Evolutionary conservation across 2,888 invertebrate genomes (phyloP), one percentile per base, ranked within the genome.

Genomic region (Pyrrhosoma nymphula): DNA sequence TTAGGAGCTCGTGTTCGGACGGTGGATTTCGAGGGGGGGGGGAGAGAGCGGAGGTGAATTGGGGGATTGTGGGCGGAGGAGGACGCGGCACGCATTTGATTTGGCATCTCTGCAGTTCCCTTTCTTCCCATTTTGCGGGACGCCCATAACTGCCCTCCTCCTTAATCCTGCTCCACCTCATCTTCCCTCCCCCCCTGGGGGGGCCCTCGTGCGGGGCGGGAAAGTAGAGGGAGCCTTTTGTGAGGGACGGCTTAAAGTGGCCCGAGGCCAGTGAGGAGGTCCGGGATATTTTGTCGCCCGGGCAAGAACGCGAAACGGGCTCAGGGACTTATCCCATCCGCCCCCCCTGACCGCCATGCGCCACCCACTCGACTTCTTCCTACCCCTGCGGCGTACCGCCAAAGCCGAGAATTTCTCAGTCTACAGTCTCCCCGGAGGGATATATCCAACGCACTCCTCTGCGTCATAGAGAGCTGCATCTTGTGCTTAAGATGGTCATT

Each of bases 341-440:
- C 35, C n/a, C 30, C 1, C n/a, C 1, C 69, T 47, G 47, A 47
- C 47, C 47, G 47, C 47, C 47, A 47, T 47, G 8, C 47, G 47
- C 30, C 75, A 35, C 35, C n/a, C 30, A 69, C n/a, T n/a, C 69
- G n/a, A 12, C 26, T n/a, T 12, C 69, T 69, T n/a, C 69, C 69
- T 47, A 47, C 47, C 8, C n/a, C 69, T 20, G 60, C 60, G 60
- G 60, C 26, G n/a, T 4, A 69, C 69, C 69, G n/a, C 69, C 69
- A 69, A 69, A 69, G 69, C n/a, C 69, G n/a, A n/a, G 14, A 82
- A 82, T 82, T 30, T 82, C 82, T 82, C 82, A 82, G n/a, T 82
- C 14, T 82, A 12, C 26, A 69, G 69, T n/a, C 60, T 20, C 60
- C 18, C 30, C 82, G 10, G 35, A 35, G 0, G 35, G 18, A 82